phyloP scores from a whole-genome alignment of 2,888 invertebrate species.

The Acleris holmiana region DNA sequence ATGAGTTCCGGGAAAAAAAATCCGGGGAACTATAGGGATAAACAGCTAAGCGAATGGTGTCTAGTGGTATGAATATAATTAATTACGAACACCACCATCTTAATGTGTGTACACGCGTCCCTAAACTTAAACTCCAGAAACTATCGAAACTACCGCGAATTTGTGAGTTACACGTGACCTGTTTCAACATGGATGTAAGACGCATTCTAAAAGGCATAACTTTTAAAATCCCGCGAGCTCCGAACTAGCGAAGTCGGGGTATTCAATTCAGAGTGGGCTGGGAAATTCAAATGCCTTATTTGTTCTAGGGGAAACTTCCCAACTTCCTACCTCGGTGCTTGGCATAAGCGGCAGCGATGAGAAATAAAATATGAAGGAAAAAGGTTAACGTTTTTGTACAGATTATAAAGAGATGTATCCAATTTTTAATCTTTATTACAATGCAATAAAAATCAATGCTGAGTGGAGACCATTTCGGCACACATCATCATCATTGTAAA shows the following conservation, averaged over 20 bases:
- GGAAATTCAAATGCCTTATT: slow-evolving; percentile 39
- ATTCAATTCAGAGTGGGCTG: slow-evolving; percentile 38
- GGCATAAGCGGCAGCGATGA: slow-evolving; percentile 4
- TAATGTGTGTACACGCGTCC: not conserved
- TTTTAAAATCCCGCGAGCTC: slow-evolving; percentile 34
- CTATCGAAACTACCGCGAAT: not conserved
- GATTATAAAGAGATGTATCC: too few relatives aligned
- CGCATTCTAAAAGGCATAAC: slow-evolving; percentile 31
- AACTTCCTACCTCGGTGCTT: slow-evolving; percentile 13
- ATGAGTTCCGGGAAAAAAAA: too few relatives aligned
- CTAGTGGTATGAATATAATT: too few relatives aligned
- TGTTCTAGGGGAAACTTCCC: slow-evolving; percentile 38
- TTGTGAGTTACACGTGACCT: slow-evolving; percentile 2
- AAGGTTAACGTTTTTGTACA: too few relatives aligned
- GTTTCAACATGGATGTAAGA: slow-evolving; percentile 14
- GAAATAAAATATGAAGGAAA: too few relatives aligned
- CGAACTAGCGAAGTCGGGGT: slow-evolving; percentile 33
- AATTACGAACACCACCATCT: too few relatives aligned
- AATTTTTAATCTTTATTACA: too few relatives aligned
- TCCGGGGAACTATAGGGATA: too few relatives aligned
- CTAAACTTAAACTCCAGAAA: not conserved
- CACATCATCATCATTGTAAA: too few relatives aligned
- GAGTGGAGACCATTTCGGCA: too few relatives aligned
- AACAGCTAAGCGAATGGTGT: too few relatives aligned
- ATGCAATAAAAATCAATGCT: too few relatives aligned